Evolutionary conservation across 2,797 vertebrate genomes (phyloP), one percentile per base, ranked within the genome.

Genomic region (Gymnopithys bicolor): DNA sequence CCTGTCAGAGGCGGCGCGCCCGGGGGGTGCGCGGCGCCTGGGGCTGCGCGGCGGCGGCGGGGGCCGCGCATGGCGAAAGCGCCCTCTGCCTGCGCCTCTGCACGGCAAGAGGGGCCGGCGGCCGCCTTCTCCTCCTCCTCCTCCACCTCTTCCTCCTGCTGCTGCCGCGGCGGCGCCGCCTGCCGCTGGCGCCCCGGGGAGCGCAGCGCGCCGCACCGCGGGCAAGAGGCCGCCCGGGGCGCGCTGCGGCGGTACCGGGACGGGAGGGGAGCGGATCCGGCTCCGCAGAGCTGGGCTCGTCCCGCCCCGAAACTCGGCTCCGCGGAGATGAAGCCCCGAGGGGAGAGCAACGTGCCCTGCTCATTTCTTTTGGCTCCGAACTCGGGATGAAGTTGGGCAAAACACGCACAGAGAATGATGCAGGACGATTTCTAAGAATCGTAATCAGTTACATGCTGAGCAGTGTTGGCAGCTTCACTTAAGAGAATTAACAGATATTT

Each of bases 41-140:
- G 96, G 92, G 90, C 89, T 48, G 94, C 78, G 92, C 84, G 59
- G 89, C 79, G 83, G 95, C 93, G 67, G 91, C 94, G 82, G 96
- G 91, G 92, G 89, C 96, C 93, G 95, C 96, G 97, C 97, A 97
- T 97, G 97, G 94, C 97, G 88, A 96, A 95, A 83, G 97, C 97
- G 97, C 98, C 97, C 98, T 97, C 98, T 97, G 97, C 95, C 97
- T 97, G 98, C 86, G 91, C 94, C 95, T 93, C 96, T 55, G 95
- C 68, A 95, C 93, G 94, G 84, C 67, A 78, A 85, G 96, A 86
- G 94, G 95, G 95, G 96, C 95, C 64, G 87, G 93, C 96, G 35
- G 49, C 49, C 18, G 91, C 70, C 82, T 46, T 79, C 92, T 41
- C 41, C 89, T 77, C 25, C 94, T 16, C 41, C 41, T 41, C 41